phyloP scores from a whole-genome alignment of 2,888 invertebrate species.

The Pristionchus japonicus region DNA sequence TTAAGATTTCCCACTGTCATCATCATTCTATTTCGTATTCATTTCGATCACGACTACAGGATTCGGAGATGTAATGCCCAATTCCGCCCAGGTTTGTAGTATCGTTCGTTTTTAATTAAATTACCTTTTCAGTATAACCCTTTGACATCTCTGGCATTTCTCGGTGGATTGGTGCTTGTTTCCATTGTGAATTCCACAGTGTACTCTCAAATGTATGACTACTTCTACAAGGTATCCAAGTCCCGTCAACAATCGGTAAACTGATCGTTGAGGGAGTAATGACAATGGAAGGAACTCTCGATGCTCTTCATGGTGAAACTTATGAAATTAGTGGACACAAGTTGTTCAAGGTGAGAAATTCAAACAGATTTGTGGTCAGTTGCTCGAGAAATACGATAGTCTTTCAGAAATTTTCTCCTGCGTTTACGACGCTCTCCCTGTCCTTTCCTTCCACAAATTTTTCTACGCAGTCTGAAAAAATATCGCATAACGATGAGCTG shows the following conservation, averaged over 20 bases:
- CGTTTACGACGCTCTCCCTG: not conserved
- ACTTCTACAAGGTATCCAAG: slow-evolving; percentile 50
- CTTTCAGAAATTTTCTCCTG: not conserved
- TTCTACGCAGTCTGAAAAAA: not conserved
- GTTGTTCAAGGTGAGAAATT: not conserved
- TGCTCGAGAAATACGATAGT: not conserved
- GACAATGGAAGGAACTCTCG: slow-evolving; percentile 3
- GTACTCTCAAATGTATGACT: slow-evolving; percentile 60
- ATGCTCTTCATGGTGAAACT: not conserved
- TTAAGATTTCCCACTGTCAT: slow-evolving; percentile 47
- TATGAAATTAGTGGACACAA: not conserved
- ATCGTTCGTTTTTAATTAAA: not conserved
- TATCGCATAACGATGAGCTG: not conserved
- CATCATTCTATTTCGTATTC: slow-evolving; percentile 64
- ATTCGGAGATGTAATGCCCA: slow-evolving; percentile 66
- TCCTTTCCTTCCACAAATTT: slow-evolving; percentile 6
- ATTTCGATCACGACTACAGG: slow-evolving; percentile 67
- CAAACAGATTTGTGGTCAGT: not conserved
- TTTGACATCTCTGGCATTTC: slow-evolving; percentile 58
- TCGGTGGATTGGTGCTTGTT: slow-evolving; percentile 63
- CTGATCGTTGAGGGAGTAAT: not conserved
- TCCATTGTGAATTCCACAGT: slow-evolving; percentile 65
- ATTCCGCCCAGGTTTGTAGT: not conserved
- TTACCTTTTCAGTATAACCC: slow-evolving; percentile 61
- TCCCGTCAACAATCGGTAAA: not conserved